Percentiles rank a stretch among this genome's conserved stretches.
phyloP scores from a whole-genome alignment of 2,888 invertebrate species.

The Thecocarcelia acutangulata region DNA sequence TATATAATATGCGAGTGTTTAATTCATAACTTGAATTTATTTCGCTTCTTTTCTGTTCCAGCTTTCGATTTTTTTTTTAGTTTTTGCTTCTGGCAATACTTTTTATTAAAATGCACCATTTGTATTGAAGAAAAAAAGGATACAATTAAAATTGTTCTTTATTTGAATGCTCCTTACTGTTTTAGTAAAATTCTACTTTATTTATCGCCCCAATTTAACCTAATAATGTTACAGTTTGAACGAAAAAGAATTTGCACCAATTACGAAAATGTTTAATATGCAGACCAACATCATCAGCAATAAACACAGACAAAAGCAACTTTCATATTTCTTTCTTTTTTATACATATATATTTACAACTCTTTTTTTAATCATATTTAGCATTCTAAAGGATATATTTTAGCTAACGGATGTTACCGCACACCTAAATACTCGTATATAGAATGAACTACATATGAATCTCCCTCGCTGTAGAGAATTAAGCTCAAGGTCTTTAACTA shows the following conservation, averaged over 20 bases:
- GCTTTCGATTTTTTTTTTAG: no score
- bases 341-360: conserved; percentile 1
- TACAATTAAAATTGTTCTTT: neutral
- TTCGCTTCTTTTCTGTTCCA: no score
- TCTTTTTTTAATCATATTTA: conserved; percentile 18
- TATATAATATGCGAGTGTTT: no score
- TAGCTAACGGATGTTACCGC: conserved; percentile 47
- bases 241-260: conserved; percentile 16
- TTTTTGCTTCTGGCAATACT: no score
- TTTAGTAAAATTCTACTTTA: neutral
- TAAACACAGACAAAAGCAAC: conserved; percentile 1
- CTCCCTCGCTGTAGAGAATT: conserved; percentile 29
- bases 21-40: no score
- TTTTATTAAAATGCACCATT: no score
- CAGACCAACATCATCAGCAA: conserved; percentile 22
- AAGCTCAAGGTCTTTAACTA: conserved; percentile 58
- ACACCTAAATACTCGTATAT: conserved; percentile 4
- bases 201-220: conserved; percentile 13
- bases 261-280: conserved; percentile 50
- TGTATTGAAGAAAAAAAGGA: neutral
- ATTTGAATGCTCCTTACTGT: neutral
- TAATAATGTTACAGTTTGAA: neutral
- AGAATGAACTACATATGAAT: neutral
- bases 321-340: neutral
- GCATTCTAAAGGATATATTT: conserved; percentile 41